Base-by-base conservation (phyloP, 2,888 invertebrate species). In the Brachyptera putata region DNA sequence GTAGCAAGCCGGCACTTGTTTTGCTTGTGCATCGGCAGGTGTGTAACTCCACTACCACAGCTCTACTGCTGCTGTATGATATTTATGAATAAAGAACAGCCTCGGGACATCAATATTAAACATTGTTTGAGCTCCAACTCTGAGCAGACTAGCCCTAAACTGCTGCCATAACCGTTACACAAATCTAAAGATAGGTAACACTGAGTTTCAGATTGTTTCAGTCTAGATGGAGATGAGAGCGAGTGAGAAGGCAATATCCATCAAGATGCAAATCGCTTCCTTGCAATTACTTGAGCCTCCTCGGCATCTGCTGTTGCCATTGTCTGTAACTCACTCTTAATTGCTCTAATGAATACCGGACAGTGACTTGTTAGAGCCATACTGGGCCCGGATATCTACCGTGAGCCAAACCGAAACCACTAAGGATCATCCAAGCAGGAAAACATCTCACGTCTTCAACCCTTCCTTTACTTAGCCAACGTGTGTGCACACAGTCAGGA, bases 271-370 rank as follows among this genome's bases (percentile, higher is more conserved):
- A 61, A 61, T 61, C 48, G 60, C 39, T 39, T 56, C 56, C 50
- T 61, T 49, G 60, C 60, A 61, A 61, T 61, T 61, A 61, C 49
- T 37, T 18, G 36, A 18, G 41, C 39, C 25, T 34, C 18, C 43
- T 21, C 24, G 21, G 39, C 60, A 57, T 61, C 60, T 61, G 60
- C 60, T 37, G 46, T 56, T 25, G 48, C 56, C 60, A 60, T 26
- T 49, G 57, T 61, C 60, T 61, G 49, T 57, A 61, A 61, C 56
- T 61, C 60, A 56, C 13, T 57, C 57, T 57, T 61, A 61, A 61
- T 57, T 61, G 57, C 60, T 57, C 57, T 60, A 60, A 60, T 60
- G 60, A 60, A 60, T 61, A 61, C 57, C 39, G 60, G 57, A 57
- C 60, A 53, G 30, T 30, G 11, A 30, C 30, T 30, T n/a, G n/a